Base-by-base conservation (phyloP, 2,113 vertebrate genomes). In the Turdus rufiventris region DNA sequence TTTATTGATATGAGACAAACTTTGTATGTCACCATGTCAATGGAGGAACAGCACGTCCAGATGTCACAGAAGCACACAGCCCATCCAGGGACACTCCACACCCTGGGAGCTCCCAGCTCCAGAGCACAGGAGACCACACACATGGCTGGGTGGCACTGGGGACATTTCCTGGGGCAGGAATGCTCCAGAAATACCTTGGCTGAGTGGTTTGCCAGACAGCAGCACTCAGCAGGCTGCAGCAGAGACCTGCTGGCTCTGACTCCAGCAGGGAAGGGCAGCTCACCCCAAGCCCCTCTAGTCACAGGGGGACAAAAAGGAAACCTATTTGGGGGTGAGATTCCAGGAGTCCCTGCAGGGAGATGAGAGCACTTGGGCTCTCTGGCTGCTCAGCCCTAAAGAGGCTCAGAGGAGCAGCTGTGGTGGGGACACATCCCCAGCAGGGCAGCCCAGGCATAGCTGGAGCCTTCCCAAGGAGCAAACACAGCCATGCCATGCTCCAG, bases 1-100 rank as follows among this genome's bases (percentile, higher is more conserved):
- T 97, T 97, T 97, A 97, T 97, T 97, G 93, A 91, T 96, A 94
- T 3, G 92, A 97, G 94, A 96, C 93, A 94, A 95, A 90, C 85
- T 40, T 94, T 5, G 25, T 67, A 71, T 56, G 94, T 95, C 96
- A 93, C 75, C 86, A 87, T 84, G 93, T 96, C 91, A 88, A 26
- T 0, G 48, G 95, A 94, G 81, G 91, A 94, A 93, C 89, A 93
- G 92, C 80, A 67, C 6, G 2, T 36, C 82, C 54, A 9, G 89
- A 28, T 6, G 3, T 14, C 50, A 66, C 73, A 80, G 21, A 60
- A 60, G 74, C 36, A 75, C 78, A 73, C 67, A 73, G 78, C 45
- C 57, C 43, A 3, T 3, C 42, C 54, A n/a, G 80, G 72, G 89
- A 77, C 25, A 2, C 29, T 18, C 83, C 89, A 77, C 29, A 0